These are phyloP conservation scores for Bombus superbus DNA, from an alignment of 1,140 invertebrate species.

Conservation along the genomic window DNA sequence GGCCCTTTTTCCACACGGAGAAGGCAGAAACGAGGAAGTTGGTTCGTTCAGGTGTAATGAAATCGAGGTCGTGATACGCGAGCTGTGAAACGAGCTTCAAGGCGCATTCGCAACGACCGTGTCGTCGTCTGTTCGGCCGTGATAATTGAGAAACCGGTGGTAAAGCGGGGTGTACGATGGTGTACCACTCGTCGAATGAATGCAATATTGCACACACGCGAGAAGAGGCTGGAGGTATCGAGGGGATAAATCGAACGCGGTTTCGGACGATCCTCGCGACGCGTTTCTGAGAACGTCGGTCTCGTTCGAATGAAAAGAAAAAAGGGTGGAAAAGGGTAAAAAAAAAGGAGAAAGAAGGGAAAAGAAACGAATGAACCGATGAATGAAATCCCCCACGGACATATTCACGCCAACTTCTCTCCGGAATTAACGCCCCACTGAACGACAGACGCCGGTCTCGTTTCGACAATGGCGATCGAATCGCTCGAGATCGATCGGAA, in stretches of 20 bases:
- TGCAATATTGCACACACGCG: background rate
- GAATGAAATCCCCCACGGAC: background rate
- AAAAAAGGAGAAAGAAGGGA: accelerated
- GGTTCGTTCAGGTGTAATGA: background rate
- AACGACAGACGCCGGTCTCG: too few relatives aligned
- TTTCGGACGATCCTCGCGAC: background rate
- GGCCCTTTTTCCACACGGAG: background rate
- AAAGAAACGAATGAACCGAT: background rate
- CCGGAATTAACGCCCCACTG: background rate
- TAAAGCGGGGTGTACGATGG: background rate
- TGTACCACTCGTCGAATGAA: background rate
- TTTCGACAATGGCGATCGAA: background rate
- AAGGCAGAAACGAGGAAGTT: slow-evolving; percentile 24
- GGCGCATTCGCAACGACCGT: slow-evolving; percentile 29
- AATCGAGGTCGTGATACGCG: slow-evolving; percentile 43
- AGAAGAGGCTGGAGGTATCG: background rate
- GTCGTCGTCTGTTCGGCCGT: slow-evolving; percentile 33
- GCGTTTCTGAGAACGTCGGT: background rate
- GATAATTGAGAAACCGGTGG: slow-evolving; percentile 26
- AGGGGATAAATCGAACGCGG: slow-evolving; percentile 7
- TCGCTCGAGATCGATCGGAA: background rate
- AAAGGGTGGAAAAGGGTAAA: background rate
- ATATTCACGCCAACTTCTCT: background rate
- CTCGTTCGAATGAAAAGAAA: too few relatives aligned
- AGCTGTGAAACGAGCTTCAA: slow-evolving; percentile 42